Evolutionary conservation across 2,797 vertebrate species (phyloP), one percentile per base, ranked within the genome.

Genomic region (Eutrigla gurnardus): DNA sequence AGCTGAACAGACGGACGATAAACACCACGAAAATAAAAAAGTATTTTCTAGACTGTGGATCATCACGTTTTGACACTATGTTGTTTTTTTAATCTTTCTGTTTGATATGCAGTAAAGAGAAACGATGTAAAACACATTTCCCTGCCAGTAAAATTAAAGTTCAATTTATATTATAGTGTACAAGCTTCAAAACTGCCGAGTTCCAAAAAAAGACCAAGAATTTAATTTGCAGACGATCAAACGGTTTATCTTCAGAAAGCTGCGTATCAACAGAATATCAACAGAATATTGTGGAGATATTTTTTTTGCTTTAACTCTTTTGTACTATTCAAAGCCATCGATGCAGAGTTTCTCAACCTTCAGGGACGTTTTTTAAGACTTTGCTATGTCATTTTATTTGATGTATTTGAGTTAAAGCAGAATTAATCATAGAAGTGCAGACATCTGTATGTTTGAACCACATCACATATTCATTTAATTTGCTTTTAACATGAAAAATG

Each of bases 111-210:
- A 72, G 67, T 15, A n/a, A 58, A 43, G 6, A 66, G 6, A 54
- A 25, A 59, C 12, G 9, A 12, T 1, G 52, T 14, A 4, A 25
- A 62, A 55, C 8, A 35, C 36, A 35, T 63, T 61, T 54, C 43
- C 43, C 47, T 45, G 25, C 25, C 25, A 25, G 25, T 17, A 35
- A 52, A 63, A 40, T 11, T 60, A 61, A 47, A 71, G 46, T 62
- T 53, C 37, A 36, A 7, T 64, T 73, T 78, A 25, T 25, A 25
- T 73, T 61, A 39, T 35, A 58, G 18, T 52, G 8, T 43, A 69
- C 33, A 73, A 76, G 80, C 83, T 77, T 83, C 59, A 7, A 69
- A 25, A 86, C 82, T 88, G 82, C 83, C 83, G 25, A 25, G 25
- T 25, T 25, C 25, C 25, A 25, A 25, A 55, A 55, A 68, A 40